A percentile compares a stretch with the other conserved stretches of the same genome.
These are phyloP conservation scores for Ligdia adustata DNA, from an alignment of 2,888 invertebrate species.

Conservation along the genomic window DNA sequence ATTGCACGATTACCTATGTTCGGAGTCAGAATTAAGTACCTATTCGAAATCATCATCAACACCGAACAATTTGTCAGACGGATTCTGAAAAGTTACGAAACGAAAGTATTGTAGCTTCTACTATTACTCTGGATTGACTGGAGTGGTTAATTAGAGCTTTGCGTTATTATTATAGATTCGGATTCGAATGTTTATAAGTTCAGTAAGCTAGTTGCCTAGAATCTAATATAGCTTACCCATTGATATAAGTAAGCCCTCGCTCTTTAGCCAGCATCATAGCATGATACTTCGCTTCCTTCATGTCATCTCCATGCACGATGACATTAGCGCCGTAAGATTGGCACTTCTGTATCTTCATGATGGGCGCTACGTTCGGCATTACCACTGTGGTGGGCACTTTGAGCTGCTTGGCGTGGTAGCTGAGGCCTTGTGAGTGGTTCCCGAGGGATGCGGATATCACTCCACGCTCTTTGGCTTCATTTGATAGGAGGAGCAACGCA, in stretches of 20 bases:
- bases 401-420: constrained; percentile 90
- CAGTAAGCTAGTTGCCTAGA: no score
- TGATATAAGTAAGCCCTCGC: constrained; percentile 90
- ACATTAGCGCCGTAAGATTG: constrained; percentile 93
- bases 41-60: no score
- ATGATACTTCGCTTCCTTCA: constrained; percentile 92
- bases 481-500: constrained; percentile 89
- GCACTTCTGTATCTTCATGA: constrained; percentile 97
- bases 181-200: no score
- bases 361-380: constrained; percentile 97
- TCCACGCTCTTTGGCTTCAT: constrained; percentile 88
- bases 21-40: no score
- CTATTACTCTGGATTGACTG: no score
- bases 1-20: no score
- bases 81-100: no score
- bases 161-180: no score
- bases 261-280: constrained; percentile 91
- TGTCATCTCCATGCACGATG: constrained; percentile 91
- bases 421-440: constrained; percentile 94
- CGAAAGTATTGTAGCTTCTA: no score
- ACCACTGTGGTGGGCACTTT: constrained; percentile 92
- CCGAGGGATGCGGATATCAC: constrained; percentile 97
- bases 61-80: no score
- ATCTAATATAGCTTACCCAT: constrained; percentile 88
- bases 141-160: no score